Percentiles rank a stretch among this genome's conserved stretches.
Conservation (phyloP, 2,888 invertebrate genomes). For the Dastarcus helophoroides region DNA sequence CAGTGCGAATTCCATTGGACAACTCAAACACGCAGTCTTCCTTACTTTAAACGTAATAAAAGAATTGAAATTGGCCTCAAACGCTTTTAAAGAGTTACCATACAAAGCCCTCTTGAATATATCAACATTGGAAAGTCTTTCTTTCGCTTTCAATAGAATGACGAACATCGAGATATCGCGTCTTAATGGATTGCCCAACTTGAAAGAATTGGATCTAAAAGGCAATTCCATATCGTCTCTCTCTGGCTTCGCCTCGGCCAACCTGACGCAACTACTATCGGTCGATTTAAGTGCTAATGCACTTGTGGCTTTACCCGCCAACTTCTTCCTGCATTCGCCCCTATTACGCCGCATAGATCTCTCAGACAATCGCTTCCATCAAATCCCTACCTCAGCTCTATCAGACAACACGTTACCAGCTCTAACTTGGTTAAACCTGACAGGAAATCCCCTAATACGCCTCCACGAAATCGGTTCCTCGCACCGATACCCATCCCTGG, state of each 20-base stretch:
- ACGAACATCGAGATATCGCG: constrained; percentile 64
- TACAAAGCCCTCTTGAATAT: constrained; percentile 68
- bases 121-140: constrained; percentile 60
- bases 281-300: constrained; percentile 68
- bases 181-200: constrained; percentile 60
- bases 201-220: constrained; percentile 62
- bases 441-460: constrained; percentile 66
- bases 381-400: constrained; percentile 66
- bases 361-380: constrained; percentile 65
- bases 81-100: constrained; percentile 64
- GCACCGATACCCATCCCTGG: constrained; percentile 64
- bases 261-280: constrained; percentile 59
- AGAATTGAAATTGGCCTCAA: constrained; percentile 63
- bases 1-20: constrained; percentile 55
- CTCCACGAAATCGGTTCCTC: constrained; percentile 61
- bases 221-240: constrained; percentile 64
- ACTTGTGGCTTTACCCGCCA: constrained; percentile 64
- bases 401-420: constrained; percentile 63
- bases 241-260: constrained; percentile 64
- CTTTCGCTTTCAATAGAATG: constrained; percentile 56
- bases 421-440: constrained; percentile 67
- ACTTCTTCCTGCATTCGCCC: constrained; percentile 66
- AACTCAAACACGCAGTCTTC: constrained; percentile 62
- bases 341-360: constrained; percentile 64
- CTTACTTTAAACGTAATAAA: constrained; percentile 61